Evolutionary conservation across 2,797 vertebrate genomes (phyloP).

Genomic region (Carapus acus): DNA sequence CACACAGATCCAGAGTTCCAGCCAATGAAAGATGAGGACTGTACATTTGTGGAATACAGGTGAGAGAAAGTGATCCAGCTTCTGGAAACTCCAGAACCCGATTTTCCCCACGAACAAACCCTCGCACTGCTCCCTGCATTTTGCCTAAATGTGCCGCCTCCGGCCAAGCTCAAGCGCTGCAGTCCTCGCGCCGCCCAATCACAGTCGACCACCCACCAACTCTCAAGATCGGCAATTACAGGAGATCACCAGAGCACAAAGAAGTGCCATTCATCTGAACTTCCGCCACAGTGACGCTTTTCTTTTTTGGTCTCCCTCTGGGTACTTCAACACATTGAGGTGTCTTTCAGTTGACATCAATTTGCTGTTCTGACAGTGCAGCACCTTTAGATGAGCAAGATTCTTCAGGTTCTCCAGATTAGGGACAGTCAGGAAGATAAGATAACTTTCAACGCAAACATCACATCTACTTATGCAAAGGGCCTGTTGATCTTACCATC

Average conservation of each 20-base stretch:
- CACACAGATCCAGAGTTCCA: conserved; percentile 97
- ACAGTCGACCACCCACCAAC: conserved; percentile 41
- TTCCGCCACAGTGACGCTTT: conserved; percentile 50
- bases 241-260: conserved; percentile 25
- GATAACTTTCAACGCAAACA: conserved; percentile 40
- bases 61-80: conserved; percentile 72
- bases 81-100: conserved; percentile 44
- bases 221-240: conserved; percentile 36
- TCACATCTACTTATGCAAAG: conserved; percentile 20
- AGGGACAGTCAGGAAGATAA: conserved; percentile 47
- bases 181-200: conserved; percentile 35
- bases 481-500: too few relatives aligned
- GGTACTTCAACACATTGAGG: conserved; percentile 35
- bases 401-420: conserved; percentile 55
- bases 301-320: conserved; percentile 7
- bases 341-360: conserved; percentile 39
- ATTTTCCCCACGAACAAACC: conserved; percentile 53
- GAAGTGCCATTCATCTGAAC: conserved; percentile 38
- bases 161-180: conserved; percentile 44
- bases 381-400: conserved; percentile 43
- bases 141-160: conserved; percentile 42
- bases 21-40: conserved; percentile 98
- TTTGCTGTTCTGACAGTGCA: conserved; percentile 31
- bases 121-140: conserved; percentile 36
- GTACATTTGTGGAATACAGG: conserved; percentile 99